Base-by-base conservation (phyloP, 2,797 vertebrate species). In the Melanogrammus aeglefinus region DNA sequence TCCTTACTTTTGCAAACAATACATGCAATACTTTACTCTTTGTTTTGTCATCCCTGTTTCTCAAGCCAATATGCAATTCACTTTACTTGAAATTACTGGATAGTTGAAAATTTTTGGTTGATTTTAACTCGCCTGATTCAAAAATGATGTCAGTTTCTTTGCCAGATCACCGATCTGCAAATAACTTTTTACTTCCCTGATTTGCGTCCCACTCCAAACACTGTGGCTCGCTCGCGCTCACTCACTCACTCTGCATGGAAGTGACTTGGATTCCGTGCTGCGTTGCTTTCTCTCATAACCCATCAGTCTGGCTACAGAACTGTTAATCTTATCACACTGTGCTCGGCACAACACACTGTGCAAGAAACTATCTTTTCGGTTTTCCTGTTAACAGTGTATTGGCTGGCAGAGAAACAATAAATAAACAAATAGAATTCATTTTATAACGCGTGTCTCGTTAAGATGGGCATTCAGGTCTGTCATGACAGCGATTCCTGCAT, bases 11-110 rank as follows among this genome's bases (percentile, higher is more conserved):
- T 47, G 57, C 57, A 24, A 24, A 24, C n/a, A 24, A 63, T 24
- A 63, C 57, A 63, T 24, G 57, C 57, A 63, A 63, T 63, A 9
- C 47, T 63, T n/a, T 63, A 47, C 2, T 57, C 74, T 24, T 72
- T 31, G 33, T n/a, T 10, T 24, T 14, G 41, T 51, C 21, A 29
- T 70, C 21, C 76, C n/a, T 78, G 78, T 76, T 75, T 72, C 76
- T 82, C 57, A 81, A 86, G 57, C 82, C 75, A 81, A 88, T 92
- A 93, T 92, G 91, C 92, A 93, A 92, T 81, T 82, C 7, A 57
- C 72, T 14, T 76, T 85, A 82, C 75, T n/a, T 78, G 76, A 83
- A 84, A 79, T 83, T 77, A 80, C 85, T 90, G 91, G 86, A 89
- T 87, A 35, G 83, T 57, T 57, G 18, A 51, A 51, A 4, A 10